Evolutionary conservation across 2,113 vertebrate genomes (phyloP), one percentile per base, ranked within the genome.

Genomic region (Odocoileus hemionus): DNA sequence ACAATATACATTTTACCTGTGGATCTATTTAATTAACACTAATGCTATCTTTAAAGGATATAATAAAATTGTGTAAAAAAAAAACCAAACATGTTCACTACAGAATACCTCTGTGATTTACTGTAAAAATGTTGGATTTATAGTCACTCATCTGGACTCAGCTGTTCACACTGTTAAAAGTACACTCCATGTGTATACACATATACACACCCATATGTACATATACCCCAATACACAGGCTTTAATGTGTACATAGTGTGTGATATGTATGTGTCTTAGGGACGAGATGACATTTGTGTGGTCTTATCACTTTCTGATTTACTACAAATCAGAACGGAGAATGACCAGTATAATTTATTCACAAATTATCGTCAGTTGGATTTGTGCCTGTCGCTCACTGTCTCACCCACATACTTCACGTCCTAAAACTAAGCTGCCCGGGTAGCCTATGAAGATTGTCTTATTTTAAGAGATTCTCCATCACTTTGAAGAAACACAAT

Each of bases 1-100:
- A 79, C 2, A 88, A 89, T 91, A 91, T 79, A 36, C n/a, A 33
- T 96, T 86, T 96, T 97, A 83, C 94, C 88, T 92, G 39, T 91
- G 76, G 23, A 88, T n/a, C 78, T 95, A 88, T 93, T 96, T 95
- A 87, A 85, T 64, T 36, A 64, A 83, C 76, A 86, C 36, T 84
- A 92, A 88, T 39, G 25, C 30, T 96, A 9, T 74, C 52, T 96
- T 96, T 74, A 95, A 88, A 94, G 50, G 47, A 58, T 15, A 43
- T 89, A 96, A 95, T 91, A 89, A 97, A 96, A 54, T 95, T 45
- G 58, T 58, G 3, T 82, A n/a, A 39, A 93, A 88, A 70, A 67
- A 36, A 39, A 12, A 21, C 13, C 26, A 21, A 92, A 50, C 23
- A 30, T 54, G 39, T 54, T 93, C 84, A 93, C 33, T 85, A 30